Conservation (phyloP, 2,888 invertebrate species). For the Plutella xylostella region DNA sequence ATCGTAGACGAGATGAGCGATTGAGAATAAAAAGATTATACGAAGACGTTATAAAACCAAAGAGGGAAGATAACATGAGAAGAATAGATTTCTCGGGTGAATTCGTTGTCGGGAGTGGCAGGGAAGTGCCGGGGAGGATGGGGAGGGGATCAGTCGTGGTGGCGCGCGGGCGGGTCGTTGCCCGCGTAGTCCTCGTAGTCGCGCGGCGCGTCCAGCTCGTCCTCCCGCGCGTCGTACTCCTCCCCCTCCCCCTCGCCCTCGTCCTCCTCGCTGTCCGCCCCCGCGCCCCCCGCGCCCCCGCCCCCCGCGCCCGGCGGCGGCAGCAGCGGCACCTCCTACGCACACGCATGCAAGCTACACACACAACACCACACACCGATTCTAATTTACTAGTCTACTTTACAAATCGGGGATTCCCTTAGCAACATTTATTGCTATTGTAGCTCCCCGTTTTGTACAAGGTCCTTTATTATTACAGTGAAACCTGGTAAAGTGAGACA, state of each 20-base stretch:
- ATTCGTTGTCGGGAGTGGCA: too few species aligned
- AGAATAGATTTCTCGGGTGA: too few species aligned
- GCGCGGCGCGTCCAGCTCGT: slow-evolving; percentile 41
- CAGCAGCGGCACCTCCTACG: slow-evolving; percentile 1
- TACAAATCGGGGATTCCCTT: too few species aligned
- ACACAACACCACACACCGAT: neutral
- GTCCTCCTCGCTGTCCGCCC: slow-evolving; percentile 22
- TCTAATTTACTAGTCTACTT: too few species aligned
- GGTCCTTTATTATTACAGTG: too few species aligned
- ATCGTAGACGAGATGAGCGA: too few species aligned
- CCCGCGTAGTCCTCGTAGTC: slow-evolving; percentile 62
- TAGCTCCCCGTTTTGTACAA: too few species aligned
- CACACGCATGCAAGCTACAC: neutral
- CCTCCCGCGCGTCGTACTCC: slow-evolving; percentile 41
- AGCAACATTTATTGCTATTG: too few species aligned
- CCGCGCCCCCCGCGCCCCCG: slow-evolving; percentile 22
- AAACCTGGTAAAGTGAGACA: too few species aligned
- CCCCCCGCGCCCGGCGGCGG: slow-evolving; percentile 12
- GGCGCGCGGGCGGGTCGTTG: slow-evolving; percentile 46
- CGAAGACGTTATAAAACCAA: too few species aligned
- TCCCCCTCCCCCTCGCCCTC: slow-evolving; percentile 30
- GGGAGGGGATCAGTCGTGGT: slow-evolving; percentile 36
- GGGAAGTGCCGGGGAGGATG: neutral
- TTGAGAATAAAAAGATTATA: too few species aligned
- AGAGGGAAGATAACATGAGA: too few species aligned